Base-by-base conservation (phyloP, 2,888 invertebrate genomes). In the Lydus trimaculatus region DNA sequence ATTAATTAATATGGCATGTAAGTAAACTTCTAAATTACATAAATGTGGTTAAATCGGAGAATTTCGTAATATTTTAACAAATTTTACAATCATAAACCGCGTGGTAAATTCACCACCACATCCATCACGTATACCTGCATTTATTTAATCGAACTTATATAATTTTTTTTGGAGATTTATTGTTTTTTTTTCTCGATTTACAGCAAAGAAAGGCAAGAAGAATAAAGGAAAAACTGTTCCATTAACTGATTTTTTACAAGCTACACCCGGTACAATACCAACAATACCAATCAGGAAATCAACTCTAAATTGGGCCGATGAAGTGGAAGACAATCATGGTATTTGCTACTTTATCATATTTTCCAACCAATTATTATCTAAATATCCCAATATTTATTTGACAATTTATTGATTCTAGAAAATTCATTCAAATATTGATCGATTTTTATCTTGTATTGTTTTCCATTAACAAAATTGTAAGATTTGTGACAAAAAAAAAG, bases 131-230 rank as follows among this genome's bases (percentile, higher is more conserved):
- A 48, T 48, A 2, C 2, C 20, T 8, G 2, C 2, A 48, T 48
- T 48, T 8, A 48, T 48, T 48, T 13, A 25, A 23, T 1, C 7
- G 25, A 11, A 56, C 11, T 48, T 20, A 48, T 48, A 43, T 43
- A 43, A 43, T 48, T 48, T 2, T 48, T 20, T 48, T 23, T 25
- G 9, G n/a, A 3, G 7, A 23, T 17, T 3, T 43, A 9, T 39
- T 43, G 6, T 43, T 17, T 11, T 56, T 23, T 13, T n/a, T n/a
- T n/a, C n/a, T n/a, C n/a, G n/a, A n/a, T 3, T 83, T 80, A 64
- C 88, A 94, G 93, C 90, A 86, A 95, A 92, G 90, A 95, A 93
- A 89, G 91, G 89, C 85, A 95, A 92, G 88, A 96, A 94, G 88
- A 89, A 89, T 86, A 95, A 94, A 89, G 94, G 94, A 84, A 93